phyloP scores from a whole-genome alignment of 2,113 vertebrate species.

The Cercopithecus mona region DNA sequence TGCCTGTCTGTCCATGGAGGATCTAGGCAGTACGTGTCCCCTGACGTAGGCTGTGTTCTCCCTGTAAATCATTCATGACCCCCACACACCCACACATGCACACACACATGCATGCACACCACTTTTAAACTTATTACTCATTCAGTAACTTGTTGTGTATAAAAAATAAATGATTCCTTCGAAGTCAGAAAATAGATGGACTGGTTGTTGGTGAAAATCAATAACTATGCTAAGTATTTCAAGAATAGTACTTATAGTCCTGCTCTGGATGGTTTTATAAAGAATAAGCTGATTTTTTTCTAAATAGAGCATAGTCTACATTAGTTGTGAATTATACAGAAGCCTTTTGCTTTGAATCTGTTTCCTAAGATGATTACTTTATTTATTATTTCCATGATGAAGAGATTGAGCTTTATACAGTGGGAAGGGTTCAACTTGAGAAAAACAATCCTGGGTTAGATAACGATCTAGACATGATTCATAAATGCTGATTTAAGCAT shows the following conservation, averaged over 20 bases:
- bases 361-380: conserved; percentile 65
- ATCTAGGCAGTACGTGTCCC: conserved; percentile 34
- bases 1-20: conserved; percentile 53
- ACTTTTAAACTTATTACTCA: conserved; percentile 78
- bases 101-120: not conserved
- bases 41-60: conserved; percentile 57
- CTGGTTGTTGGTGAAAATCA: conserved; percentile 69
- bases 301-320: conserved; percentile 24
- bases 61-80: conserved; percentile 75
- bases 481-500: not conserved
- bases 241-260: conserved; percentile 63
- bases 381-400: conserved; percentile 56
- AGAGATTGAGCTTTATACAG: not conserved
- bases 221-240: conserved; percentile 74
- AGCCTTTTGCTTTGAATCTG: conserved; percentile 52
- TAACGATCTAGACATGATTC: not conserved
- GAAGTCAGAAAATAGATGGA: conserved; percentile 74
- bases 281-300: conserved; percentile 57
- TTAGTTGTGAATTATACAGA: conserved; percentile 69
- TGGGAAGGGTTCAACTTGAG: not conserved
- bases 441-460: not conserved
- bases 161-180: conserved; percentile 81
- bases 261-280: conserved; percentile 66
- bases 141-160: conserved; percentile 76
- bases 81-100: not conserved